Evolutionary conservation across 2,888 invertebrate species (phyloP).

Genomic region (Drosophila paramelanica): DNA sequence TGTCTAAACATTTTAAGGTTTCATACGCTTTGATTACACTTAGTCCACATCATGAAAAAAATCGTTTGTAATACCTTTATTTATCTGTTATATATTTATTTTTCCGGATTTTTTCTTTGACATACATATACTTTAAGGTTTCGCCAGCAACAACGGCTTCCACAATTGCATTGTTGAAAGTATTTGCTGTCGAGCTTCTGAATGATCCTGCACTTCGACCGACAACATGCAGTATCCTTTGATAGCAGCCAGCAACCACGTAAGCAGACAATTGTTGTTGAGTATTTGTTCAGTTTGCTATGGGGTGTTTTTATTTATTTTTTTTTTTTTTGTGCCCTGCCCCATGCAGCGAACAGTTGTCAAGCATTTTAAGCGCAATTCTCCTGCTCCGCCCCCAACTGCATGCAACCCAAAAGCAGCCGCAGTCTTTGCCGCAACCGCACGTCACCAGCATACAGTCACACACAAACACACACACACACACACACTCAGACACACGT

Average conservation of each 20-base stretch:
- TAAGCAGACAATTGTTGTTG: constrained; percentile 6
- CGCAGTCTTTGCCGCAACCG: constrained; percentile 54
- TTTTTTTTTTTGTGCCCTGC: no score
- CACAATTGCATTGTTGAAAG: constrained; percentile 49
- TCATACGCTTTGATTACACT: background rate
- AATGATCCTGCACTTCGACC: constrained; percentile 48
- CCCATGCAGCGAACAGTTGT: constrained; percentile 46
- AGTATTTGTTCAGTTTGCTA: constrained; percentile 28
- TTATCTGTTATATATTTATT: constrained; percentile 28
- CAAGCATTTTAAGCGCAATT: constrained; percentile 7
- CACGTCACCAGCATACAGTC: constrained; percentile 61
- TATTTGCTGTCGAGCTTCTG: constrained; percentile 32
- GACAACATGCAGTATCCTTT: constrained; percentile 25
- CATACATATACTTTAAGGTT: background rate
- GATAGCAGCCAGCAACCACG: constrained; percentile 9
- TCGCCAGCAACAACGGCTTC: constrained; percentile 23
- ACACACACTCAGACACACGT: constrained; percentile 1
- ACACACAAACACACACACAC: constrained; percentile 22
- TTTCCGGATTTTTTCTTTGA: constrained; percentile 18
- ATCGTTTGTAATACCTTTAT: constrained; percentile 14
- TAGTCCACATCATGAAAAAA: background rate
- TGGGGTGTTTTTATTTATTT: background rate
- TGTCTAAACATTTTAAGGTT: background rate
- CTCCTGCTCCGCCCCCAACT: background rate
- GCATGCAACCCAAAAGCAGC: constrained; percentile 38